phyloP scores from a whole-genome alignment of 1,140 invertebrate species.

The Drosophila seguyi region DNA sequence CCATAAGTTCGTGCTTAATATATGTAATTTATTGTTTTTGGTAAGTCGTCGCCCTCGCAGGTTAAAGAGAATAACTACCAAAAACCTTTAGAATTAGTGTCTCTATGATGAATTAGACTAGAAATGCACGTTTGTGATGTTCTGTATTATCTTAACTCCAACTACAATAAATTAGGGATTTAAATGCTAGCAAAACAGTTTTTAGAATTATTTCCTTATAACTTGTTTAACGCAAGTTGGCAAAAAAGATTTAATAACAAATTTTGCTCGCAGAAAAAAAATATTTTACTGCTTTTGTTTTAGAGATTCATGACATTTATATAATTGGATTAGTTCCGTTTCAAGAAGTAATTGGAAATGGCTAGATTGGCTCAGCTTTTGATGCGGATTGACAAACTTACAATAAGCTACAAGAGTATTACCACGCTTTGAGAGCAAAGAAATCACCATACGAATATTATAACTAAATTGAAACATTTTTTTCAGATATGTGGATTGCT shows the following conservation, averaged over 20 bases:
- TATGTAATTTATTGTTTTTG: conserved; percentile 81
- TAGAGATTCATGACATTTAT: no score
- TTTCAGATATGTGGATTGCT: conserved; percentile 89
- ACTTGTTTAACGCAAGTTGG: no score
- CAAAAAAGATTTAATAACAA: no score
- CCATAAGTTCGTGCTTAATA: conserved; percentile 78
- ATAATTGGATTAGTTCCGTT: no score
- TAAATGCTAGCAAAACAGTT: background rate
- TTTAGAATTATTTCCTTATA: background rate
- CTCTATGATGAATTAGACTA: no score
- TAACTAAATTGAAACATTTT: background rate
- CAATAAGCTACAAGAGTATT: background rate
- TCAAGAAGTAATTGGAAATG: no score
- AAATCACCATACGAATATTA: background rate
- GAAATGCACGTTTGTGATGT: background rate
- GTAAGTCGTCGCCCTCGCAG: conserved; percentile 47
- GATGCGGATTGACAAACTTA: background rate
- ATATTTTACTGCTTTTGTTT: no score
- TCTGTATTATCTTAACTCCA: background rate
- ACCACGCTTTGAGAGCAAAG: no score
- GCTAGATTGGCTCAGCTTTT: no score
- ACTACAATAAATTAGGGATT: background rate
- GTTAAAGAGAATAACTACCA: background rate
- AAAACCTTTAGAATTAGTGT: background rate
- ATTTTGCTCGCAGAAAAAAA: no score